Percentiles rank a stretch among this genome's conserved stretches.
Evolutionary conservation across 2,797 vertebrate species (phyloP).

Genomic region (Euthynnus affinis): DNA sequence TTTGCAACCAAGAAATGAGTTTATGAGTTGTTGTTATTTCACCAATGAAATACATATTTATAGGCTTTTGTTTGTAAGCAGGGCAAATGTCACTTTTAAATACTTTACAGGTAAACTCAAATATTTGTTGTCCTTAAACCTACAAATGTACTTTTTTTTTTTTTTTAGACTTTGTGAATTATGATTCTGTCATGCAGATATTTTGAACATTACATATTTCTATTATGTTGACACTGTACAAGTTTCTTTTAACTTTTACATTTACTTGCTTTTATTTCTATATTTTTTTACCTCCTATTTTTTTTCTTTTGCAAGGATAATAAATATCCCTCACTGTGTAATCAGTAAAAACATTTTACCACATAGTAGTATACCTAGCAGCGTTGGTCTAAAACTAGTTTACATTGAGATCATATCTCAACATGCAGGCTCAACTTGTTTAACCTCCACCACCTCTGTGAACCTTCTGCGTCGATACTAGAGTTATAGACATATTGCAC

Average conservation of each 20-base stretch:
- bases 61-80: not conserved
- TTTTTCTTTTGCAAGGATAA: not conserved
- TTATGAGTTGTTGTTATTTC: too few relatives aligned
- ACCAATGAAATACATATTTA: too few relatives aligned
- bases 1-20: not conserved
- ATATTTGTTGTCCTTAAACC: not conserved
- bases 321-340: conserved; percentile 19
- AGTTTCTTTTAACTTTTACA: not conserved
- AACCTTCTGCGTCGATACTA: rapidly evolving
- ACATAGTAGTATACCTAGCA: not conserved
- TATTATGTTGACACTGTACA: not conserved
- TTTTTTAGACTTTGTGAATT: not conserved
- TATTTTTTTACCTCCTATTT: not conserved
- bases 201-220: not conserved
- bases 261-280: not conserved
- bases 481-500: not conserved
- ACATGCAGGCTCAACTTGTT: too few relatives aligned
- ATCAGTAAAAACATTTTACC: not conserved
- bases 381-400: not conserved
- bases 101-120: too few relatives aligned
- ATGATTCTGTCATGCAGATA: not conserved
- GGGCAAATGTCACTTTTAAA: not conserved
- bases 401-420: not conserved
- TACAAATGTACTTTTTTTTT: too few relatives aligned
- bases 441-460: too few relatives aligned